Evolutionary conservation across 2,888 invertebrate genomes (phyloP).

Genomic region (Rhabditoides inermis): DNA sequence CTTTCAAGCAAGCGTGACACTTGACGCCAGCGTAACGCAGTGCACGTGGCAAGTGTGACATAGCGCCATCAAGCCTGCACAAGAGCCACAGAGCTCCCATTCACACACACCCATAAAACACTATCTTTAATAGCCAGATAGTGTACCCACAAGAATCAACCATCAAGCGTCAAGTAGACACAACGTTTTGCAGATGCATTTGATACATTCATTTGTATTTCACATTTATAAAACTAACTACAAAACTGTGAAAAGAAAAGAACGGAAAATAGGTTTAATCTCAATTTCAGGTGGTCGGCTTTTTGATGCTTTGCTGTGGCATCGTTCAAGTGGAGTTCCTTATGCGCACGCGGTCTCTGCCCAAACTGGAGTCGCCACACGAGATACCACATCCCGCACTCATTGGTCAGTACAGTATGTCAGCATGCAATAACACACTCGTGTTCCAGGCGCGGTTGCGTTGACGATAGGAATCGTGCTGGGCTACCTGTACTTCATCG

Average conservation of each 20-base stretch:
- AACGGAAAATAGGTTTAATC: no score
- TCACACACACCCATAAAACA: not conserved
- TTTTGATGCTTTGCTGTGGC: conserved; percentile 39
- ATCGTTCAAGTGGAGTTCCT: conserved; percentile 44
- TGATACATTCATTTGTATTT: not conserved
- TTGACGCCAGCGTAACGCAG: no score
- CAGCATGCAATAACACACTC: not conserved
- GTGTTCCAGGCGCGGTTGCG: conserved; percentile 29
- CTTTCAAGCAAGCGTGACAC: no score
- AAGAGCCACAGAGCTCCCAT: no score
- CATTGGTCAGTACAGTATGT: conserved; percentile 16
- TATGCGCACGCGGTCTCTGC: conserved; percentile 28
- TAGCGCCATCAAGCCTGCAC: no score
- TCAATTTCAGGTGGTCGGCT: conserved; percentile 40
- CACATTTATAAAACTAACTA: no score
- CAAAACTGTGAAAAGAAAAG: no score
- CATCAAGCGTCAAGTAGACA: not conserved
- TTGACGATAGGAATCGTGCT: conserved; percentile 47
- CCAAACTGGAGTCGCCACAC: conserved; percentile 45
- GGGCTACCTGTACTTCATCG: conserved; percentile 48
- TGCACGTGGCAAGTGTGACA: no score
- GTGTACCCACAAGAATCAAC: no score
- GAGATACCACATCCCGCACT: conserved; percentile 45
- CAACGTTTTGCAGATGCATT: not conserved
- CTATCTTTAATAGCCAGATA: not conserved